Conservation (phyloP, 35 echinoderm and acorn worm genomes). For the Hemicentrotus pulcherrimus region DNA sequence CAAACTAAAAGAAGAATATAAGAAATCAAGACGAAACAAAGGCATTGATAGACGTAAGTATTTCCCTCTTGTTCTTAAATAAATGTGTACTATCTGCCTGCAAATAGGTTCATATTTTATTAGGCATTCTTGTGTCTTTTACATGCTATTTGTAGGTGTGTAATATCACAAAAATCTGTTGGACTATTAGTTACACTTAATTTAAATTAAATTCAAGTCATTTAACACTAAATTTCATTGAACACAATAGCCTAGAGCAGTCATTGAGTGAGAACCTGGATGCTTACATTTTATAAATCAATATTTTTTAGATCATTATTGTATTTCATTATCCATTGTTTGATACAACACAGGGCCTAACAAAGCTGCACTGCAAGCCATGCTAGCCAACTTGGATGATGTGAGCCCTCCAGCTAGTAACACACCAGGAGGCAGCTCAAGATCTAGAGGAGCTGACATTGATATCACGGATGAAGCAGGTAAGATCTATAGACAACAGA, state of each 20-base stretch:
- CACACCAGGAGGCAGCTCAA: conserved; percentile 41
- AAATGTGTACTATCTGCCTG: not conserved
- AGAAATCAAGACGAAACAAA: conserved; percentile 91
- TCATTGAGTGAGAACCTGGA: no score
- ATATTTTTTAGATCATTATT: not conserved
- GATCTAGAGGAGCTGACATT: conserved; percentile 59
- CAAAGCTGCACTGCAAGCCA: conserved; percentile 90
- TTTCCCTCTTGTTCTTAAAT: not conserved
- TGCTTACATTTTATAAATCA: not conserved
- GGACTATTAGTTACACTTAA: no score
- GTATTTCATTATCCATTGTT: conserved; percentile 14
- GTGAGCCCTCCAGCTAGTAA: conserved; percentile 52
- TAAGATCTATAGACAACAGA: conserved; percentile 51
- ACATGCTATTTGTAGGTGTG: not conserved
- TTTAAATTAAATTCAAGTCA: no score
- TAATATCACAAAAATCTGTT: no score
- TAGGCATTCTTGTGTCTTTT: not conserved
- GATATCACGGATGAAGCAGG: conserved; percentile 93
- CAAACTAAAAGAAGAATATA: conserved; percentile 98
- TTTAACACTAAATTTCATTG: no score
- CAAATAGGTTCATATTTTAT: not conserved
- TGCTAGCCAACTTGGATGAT: conserved; percentile 92
- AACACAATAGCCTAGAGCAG: no score
- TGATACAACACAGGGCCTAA: conserved; percentile 70
- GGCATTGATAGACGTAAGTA: conserved; percentile 90